phyloP scores from a whole-genome alignment of 1,140 invertebrate species.

The Mamestra configurata region DNA sequence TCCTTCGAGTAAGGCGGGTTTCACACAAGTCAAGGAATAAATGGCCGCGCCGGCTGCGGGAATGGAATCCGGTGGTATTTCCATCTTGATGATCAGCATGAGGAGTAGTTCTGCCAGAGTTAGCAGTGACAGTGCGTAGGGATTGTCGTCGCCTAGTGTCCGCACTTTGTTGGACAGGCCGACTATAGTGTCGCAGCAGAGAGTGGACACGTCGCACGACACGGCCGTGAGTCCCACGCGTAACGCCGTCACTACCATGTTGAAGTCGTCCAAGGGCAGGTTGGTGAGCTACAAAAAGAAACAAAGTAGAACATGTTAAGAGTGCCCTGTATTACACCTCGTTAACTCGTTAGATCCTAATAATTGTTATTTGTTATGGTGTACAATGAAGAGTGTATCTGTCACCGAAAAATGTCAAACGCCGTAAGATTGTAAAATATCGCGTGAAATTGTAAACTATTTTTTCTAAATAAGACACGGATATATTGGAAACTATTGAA shows the following conservation, averaged over 20 bases:
- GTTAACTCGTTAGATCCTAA: no score
- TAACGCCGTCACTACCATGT: constrained; percentile 81
- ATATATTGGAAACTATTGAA: no score
- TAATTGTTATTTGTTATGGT: no score
- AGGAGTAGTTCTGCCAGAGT: constrained; percentile 77
- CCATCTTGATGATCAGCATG: constrained; percentile 84
- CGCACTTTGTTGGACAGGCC: constrained; percentile 77
- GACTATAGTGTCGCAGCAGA: constrained; percentile 83
- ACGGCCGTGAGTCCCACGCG: constrained; percentile 82
- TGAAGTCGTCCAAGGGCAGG: constrained; percentile 80
- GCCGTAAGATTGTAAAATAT: no score
- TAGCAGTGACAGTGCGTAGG: constrained; percentile 73
- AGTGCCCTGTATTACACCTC: neutral
- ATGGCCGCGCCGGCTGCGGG: constrained; percentile 80
- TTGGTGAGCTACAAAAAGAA: constrained; percentile 72
- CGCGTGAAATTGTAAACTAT: no score
- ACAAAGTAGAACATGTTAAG: neutral
- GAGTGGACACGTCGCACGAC: constrained; percentile 81
- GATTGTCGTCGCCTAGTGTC: constrained; percentile 73
- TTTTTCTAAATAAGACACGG: no score
- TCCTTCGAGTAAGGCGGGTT: constrained; percentile 78
- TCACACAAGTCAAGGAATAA: constrained; percentile 81
- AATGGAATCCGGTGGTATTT: constrained; percentile 82
- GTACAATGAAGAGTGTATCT: no score
- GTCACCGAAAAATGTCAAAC: no score